These are phyloP conservation scores for Thunnus maccoyii DNA, from an alignment of 2,113 vertebrate species.

Conservation along the genomic window DNA sequence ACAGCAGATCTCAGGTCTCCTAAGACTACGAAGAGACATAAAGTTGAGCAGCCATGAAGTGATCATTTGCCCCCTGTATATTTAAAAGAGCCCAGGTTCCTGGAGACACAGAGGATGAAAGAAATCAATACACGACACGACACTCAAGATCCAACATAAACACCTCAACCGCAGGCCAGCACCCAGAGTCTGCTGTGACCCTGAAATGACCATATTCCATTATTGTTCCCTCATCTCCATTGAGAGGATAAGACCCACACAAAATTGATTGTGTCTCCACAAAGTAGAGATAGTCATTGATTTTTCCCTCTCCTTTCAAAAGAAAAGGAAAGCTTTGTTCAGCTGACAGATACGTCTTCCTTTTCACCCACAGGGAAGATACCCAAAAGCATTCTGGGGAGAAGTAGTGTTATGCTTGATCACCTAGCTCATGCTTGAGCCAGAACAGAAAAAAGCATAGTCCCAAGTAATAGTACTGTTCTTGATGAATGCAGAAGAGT, in stretches of 20 bases:
- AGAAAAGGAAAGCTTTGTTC: conserved; percentile 60
- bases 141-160: conserved; percentile 54
- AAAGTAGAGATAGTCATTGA: conserved; percentile 71
- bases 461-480: not conserved
- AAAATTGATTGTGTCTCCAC: conserved; percentile 63
- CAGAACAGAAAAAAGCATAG: not conserved
- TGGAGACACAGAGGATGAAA: conserved; percentile 40
- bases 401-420: conserved; percentile 37
- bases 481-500: conserved; percentile 1
- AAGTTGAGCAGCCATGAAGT: conserved; percentile 40
- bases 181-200: conserved; percentile 65
- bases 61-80: conserved; percentile 31
- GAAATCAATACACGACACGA: conserved; percentile 71
- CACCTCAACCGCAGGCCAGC: conserved; percentile 47
- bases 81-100: conserved; percentile 27
- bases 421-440: conserved; percentile 4
- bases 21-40: conserved; percentile 13
- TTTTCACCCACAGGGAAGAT: conserved; percentile 13
- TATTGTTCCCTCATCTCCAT: conserved; percentile 72
- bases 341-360: conserved; percentile 54
- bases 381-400: conserved; percentile 42
- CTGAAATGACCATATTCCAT: conserved; percentile 70
- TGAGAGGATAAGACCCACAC: conserved; percentile 56
- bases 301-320: conserved; percentile 51
- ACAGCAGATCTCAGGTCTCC: not conserved